Evolutionary conservation across 2,888 invertebrate genomes (phyloP).

Genomic region (Nephrocerus scutellatus): DNA sequence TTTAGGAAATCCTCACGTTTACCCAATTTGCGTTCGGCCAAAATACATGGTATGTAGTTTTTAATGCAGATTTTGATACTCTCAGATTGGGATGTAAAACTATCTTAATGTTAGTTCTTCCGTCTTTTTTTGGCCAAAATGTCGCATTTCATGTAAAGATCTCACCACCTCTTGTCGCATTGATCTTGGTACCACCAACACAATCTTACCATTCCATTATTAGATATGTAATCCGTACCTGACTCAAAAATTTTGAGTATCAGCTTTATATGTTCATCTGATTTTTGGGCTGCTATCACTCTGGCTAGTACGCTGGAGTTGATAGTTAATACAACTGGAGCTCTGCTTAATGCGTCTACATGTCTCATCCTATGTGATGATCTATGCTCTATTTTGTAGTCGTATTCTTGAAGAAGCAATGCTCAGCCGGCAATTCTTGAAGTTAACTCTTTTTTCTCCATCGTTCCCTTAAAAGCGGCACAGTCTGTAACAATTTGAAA

Average conservation of each 20-base stretch:
- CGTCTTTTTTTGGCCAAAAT: slow-evolving; percentile 16
- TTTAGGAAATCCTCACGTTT: slow-evolving; percentile 22
- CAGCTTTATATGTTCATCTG: slow-evolving; percentile 19
- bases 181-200: slow-evolving; percentile 18
- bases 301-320: neutral
- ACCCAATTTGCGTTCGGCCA: slow-evolving; percentile 12
- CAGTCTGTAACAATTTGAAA: slow-evolving; percentile 15
- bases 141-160: too few species aligned
- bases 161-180: too few species aligned
- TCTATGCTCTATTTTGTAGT: slow-evolving; percentile 15
- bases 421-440: slow-evolving; percentile 26
- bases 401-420: slow-evolving; percentile 20
- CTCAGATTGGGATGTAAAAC: slow-evolving; percentile 1
- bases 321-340: slow-evolving; percentile 10
- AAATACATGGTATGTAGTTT: slow-evolving; percentile 5
- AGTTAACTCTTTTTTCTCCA: slow-evolving; percentile 28
- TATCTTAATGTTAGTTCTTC: slow-evolving; percentile 1
- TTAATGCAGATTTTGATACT: neutral
- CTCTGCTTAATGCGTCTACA: slow-evolving; percentile 21
- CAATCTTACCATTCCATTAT: slow-evolving; percentile 14
- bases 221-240: slow-evolving; percentile 15
- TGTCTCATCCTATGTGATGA: slow-evolving; percentile 19
- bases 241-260: slow-evolving; percentile 17
- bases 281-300: slow-evolving; percentile 13
- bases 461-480: slow-evolving; percentile 10